Evolutionary conservation across 2,113 vertebrate genomes (phyloP).

Genomic region (Erythrocebus patas): DNA sequence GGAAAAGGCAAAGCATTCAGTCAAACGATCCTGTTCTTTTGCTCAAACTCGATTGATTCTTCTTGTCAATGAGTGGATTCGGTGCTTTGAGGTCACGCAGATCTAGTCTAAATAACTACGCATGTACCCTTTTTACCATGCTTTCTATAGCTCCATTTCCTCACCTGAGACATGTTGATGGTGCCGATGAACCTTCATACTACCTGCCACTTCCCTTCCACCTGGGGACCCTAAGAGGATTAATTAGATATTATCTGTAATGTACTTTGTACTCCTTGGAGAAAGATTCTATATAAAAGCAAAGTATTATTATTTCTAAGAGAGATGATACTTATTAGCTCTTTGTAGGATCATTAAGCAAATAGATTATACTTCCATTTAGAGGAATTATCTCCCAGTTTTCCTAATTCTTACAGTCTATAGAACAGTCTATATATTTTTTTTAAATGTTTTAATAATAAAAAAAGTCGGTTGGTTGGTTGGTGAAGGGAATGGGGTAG

Average conservation of each 20-base stretch:
- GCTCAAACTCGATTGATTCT: not conserved
- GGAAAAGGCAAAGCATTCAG: not conserved
- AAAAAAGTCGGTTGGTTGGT: not conserved
- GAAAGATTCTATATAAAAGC: slow-evolving; percentile 66
- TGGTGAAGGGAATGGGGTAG: not conserved
- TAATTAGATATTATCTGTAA: slow-evolving; percentile 63
- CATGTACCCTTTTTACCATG: not conserved
- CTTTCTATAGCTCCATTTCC: not conserved
- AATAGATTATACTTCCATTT: slow-evolving; percentile 69
- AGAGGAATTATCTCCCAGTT: slow-evolving; percentile 64
- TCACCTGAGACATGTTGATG: slow-evolving; percentile 15
- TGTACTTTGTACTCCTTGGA: slow-evolving; percentile 67
- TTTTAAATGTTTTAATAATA: not conserved
- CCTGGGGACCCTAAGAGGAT: slow-evolving; percentile 58
- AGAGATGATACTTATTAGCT: slow-evolving; percentile 65
- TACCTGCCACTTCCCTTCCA: slow-evolving; percentile 44
- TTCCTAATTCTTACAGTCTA: slow-evolving; percentile 60
- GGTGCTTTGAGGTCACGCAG: slow-evolving; percentile 18
- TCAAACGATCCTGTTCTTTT: not conserved
- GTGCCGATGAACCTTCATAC: not conserved
- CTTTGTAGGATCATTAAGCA: slow-evolving; percentile 72
- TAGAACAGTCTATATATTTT: slow-evolving; percentile 2
- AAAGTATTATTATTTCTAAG: slow-evolving; percentile 75
- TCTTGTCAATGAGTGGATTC: not conserved
- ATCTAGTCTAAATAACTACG: not conserved